Evolutionary conservation across 2,888 invertebrate species (phyloP).

Genomic region (Diabrotica balteata): DNA sequence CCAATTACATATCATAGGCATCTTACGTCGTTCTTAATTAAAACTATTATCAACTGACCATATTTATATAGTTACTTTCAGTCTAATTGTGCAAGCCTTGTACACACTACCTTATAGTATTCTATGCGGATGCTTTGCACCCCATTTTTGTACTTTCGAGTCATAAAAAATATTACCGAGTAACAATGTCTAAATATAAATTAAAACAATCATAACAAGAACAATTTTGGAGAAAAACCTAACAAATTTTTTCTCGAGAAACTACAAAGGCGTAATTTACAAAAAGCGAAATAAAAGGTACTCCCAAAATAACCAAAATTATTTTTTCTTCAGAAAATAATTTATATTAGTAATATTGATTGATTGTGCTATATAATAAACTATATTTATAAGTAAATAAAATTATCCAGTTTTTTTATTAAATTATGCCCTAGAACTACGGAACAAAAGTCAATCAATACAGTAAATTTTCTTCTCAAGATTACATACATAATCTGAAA

Average conservation of each 20-base stretch:
- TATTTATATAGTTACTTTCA: no score
- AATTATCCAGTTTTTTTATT: no score
- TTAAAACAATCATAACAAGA: conserved; percentile 58
- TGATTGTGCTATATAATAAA: no score
- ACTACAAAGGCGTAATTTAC: conserved; percentile 43
- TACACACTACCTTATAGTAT: conserved; percentile 22
- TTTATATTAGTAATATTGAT: no score
- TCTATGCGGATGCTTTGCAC: conserved; percentile 48
- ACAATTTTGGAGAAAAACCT: conserved; percentile 54
- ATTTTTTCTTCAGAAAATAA: neutral
- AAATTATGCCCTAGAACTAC: no score
- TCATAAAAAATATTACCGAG: conserved; percentile 53
- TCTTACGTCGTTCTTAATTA: no score
- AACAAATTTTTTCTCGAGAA: conserved; percentile 44
- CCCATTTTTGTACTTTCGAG: conserved; percentile 56
- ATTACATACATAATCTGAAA: no score
- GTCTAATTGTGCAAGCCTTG: neutral
- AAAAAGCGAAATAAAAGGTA: conserved; percentile 32
- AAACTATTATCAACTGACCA: no score
- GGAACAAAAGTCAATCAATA: no score
- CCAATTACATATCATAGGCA: no score
- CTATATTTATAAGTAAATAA: no score
- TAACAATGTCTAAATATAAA: conserved; percentile 51
- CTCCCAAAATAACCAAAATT: conserved; percentile 10
- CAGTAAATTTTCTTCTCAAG: no score